Evolutionary conservation across 1,140 invertebrate species (phyloP).

Genomic region (Ceratina australensis): DNA sequence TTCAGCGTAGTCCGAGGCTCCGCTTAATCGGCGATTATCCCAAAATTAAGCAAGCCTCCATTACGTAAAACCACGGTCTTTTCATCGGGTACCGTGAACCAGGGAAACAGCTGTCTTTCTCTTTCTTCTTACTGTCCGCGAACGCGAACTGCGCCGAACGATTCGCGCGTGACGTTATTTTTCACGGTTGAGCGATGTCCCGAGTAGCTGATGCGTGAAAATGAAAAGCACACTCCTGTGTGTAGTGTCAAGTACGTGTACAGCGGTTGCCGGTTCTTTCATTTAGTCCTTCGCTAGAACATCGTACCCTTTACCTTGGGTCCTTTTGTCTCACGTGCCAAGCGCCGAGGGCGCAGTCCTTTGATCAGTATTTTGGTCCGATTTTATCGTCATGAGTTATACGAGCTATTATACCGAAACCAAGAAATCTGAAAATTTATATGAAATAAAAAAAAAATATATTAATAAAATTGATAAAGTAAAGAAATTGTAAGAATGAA

Average conservation of each 20-base stretch:
- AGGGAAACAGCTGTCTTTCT: conserved; percentile 43
- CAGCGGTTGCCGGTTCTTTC: conserved; percentile 9
- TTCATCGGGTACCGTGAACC: background rate
- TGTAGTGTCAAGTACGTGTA: conserved; percentile 54
- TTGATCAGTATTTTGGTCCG: no score
- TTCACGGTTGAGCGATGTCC: conserved; percentile 45
- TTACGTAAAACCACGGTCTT: conserved; percentile 1
- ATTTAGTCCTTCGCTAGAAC: background rate
- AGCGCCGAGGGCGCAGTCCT: no score
- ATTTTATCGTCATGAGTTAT: no score
- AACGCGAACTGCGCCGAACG: conserved; percentile 33
- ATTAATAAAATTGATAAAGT: no score
- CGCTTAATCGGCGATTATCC: no score
- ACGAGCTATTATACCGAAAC: no score
- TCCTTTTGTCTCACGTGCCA: no score
- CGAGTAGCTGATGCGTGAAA: conserved; percentile 44
- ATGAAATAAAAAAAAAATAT: no score
- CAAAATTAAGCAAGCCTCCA: background rate
- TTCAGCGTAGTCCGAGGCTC: background rate
- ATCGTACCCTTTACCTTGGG: no score
- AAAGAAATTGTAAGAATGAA: no score
- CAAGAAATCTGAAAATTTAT: no score
- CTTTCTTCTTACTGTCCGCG: background rate
- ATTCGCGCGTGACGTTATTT: conserved; percentile 53
- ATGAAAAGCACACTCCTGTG: conserved; percentile 26